A percentile compares a stretch with the other conserved stretches of the same genome.
Conservation (phyloP, 2,797 vertebrate species). For the Novumbra hubbsi region DNA sequence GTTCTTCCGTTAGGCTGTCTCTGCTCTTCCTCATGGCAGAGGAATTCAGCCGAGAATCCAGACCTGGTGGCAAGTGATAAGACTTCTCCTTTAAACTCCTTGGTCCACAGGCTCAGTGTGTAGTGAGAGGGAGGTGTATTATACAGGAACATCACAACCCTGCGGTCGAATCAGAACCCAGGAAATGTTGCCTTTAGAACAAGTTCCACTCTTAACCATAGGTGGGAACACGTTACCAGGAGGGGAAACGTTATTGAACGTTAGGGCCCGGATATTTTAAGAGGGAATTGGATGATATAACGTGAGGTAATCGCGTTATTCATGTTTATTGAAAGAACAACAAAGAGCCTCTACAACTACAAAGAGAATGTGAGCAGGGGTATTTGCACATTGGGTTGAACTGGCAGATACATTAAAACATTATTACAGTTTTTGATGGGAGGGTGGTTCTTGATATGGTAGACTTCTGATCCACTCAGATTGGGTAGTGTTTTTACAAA, state of each 20-base stretch:
- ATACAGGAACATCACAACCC: constrained; percentile 25
- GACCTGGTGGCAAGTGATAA: constrained; percentile 77
- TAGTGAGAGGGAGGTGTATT: constrained; percentile 41
- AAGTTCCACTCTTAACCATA: constrained; percentile 1
- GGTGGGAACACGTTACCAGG: constrained; percentile 12
- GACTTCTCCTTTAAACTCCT: constrained; percentile 61
- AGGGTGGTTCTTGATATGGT: neutral
- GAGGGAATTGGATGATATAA: neutral
- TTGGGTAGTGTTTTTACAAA: no score
- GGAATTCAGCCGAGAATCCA: constrained; percentile 58
- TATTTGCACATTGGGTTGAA: neutral
- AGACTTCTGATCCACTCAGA: no score
- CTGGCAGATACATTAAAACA: neutral
- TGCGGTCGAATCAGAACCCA: constrained; percentile 30
- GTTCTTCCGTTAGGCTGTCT: constrained; percentile 16
- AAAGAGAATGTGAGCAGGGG: neutral
- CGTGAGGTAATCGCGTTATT: neutral
- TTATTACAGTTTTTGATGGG: neutral
- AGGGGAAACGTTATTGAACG: neutral
- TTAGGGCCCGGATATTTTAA: neutral
- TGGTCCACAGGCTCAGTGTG: constrained; percentile 58
- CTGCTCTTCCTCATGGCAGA: constrained; percentile 38
- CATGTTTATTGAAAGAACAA: neutral
- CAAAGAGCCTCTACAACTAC: neutral
- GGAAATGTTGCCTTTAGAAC: constrained; percentile 28